Evolutionary conservation across 2,888 invertebrate species (phyloP), one percentile per base, ranked within the genome.

Genomic region (Aproaerema taeniolella): DNA sequence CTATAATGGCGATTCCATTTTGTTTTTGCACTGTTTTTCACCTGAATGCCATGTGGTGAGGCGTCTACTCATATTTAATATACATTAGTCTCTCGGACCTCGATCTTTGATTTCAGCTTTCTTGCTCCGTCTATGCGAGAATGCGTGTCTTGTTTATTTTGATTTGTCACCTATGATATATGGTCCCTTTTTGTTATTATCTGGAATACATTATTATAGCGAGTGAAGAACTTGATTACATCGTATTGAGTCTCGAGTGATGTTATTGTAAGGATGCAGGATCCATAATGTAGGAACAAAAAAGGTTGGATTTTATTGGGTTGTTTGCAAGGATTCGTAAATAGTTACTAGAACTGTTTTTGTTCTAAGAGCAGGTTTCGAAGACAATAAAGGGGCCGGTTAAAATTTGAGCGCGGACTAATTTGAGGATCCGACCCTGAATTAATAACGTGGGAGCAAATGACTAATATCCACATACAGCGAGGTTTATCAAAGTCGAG

Each of bases 1-100:
- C 76, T 78, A 79, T 79, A 81, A 82, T 80, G 76, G 77, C 77
- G 63, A 74, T 69, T 73, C 72, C 74, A 76, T 73, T 72, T 67
- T 62, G 79, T 82, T 83, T 81, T 82, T 82, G 78, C 72, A 59
- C 57, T 62, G 76, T 82, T 82, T 79, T 79, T 81, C 78, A 75
- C 74, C 71, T 75, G 75, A 72, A 75, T 78, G 63, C 74, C 72
- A 67, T 65, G 53, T 59, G 50, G 55, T 53, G 53, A 45, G 45
- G 47, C 59, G 56, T 59, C 56, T 63, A 65, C 69, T 70, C 76
- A 79, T 79, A 80, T 79, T 78, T 78, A 76, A 80, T 78, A 77
- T 77, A 76, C 79, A 83, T 81, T 77, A 81, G 68, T 29, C 66
- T 58, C 59, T 49, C 60, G 62, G 58, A 61, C 62, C 66, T 70